Evolutionary conservation across 35 echinoderm and acorn worm genomes (phyloP).

Genomic region (Ophioderma brevispina): DNA sequence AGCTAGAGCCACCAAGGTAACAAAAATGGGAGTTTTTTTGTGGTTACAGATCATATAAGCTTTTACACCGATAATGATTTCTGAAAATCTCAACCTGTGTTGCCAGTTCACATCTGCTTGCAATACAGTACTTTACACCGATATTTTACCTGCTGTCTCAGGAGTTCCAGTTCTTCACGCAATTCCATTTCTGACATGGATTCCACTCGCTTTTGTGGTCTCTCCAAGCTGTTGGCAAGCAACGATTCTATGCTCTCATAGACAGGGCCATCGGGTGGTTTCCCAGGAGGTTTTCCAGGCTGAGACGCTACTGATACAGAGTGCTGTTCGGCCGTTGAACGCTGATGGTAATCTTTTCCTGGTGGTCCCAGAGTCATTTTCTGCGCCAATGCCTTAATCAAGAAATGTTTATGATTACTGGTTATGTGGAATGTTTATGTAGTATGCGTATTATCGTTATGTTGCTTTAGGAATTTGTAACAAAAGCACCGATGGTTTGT

Average conservation of each 20-base stretch:
- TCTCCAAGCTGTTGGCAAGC: neutral
- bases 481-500: too few relatives aligned
- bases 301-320: neutral
- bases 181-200: slow-evolving; percentile 14
- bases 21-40: too few relatives aligned
- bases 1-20: too few relatives aligned
- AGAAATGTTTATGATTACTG: neutral
- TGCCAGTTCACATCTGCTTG: too few relatives aligned
- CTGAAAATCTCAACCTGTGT: too few relatives aligned
- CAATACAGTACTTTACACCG: too few relatives aligned
- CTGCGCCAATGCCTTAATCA: neutral
- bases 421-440: too few relatives aligned
- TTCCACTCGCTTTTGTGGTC: neutral
- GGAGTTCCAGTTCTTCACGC: slow-evolving; percentile 21
- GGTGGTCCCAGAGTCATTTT: neutral
- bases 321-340: neutral
- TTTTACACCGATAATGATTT: too few relatives aligned
- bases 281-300: neutral
- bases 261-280: too few relatives aligned
- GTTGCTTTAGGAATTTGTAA: too few relatives aligned
- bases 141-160: slow-evolving; percentile 36
- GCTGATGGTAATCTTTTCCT: neutral
- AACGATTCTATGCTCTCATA: neutral
- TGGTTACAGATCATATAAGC: too few relatives aligned
- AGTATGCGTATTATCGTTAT: too few relatives aligned